A percentile compares a stretch with the other conserved stretches of the same genome.
Evolutionary conservation across 2,888 invertebrate species (phyloP).

Genomic region (Acronicta leporina): DNA sequence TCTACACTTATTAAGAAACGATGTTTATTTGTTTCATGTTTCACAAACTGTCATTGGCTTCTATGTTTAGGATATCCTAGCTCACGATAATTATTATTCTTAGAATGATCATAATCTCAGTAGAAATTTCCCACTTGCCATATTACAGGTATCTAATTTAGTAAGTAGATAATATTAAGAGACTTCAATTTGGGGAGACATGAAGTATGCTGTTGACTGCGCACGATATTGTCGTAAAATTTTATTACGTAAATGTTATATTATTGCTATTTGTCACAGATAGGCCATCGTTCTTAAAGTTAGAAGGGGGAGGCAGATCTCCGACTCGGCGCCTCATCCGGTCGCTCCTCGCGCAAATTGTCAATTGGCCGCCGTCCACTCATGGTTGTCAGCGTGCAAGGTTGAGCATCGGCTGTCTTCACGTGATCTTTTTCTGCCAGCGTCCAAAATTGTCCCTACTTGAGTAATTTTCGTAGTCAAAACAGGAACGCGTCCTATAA

Average conservation of each 20-base stretch:
- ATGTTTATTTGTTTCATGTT: no score
- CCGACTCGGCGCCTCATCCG: constrained; percentile 84
- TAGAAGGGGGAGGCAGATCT: constrained; percentile 82
- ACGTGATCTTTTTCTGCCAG: constrained; percentile 67
- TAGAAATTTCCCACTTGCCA: constrained; percentile 20
- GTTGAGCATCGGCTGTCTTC: constrained; percentile 67
- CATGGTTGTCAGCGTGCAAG: constrained; percentile 78
- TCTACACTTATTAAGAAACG: constrained; percentile 8
- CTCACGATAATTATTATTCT: constrained; percentile 3
- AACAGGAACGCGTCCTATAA: neutral
- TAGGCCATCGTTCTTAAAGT: constrained; percentile 76
- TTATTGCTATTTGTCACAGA: constrained; percentile 66
- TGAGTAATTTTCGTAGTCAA: neutral
- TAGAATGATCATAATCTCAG: constrained; percentile 21
- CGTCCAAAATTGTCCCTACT: constrained; percentile 53
- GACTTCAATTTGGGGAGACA: constrained; percentile 6
- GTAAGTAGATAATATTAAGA: constrained; percentile 7
- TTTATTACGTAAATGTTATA: constrained; percentile 67
- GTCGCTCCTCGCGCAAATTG: constrained; percentile 83
- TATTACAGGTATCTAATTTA: constrained; percentile 11
- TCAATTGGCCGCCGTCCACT: constrained; percentile 80
- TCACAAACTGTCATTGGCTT: no score
- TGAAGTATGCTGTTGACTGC: constrained; percentile 9
- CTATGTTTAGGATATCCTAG: constrained; percentile 47
- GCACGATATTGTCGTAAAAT: constrained; percentile 30